Base-by-base conservation (phyloP, 2,797 vertebrate genomes). In the Eutrigla gurnardus region DNA sequence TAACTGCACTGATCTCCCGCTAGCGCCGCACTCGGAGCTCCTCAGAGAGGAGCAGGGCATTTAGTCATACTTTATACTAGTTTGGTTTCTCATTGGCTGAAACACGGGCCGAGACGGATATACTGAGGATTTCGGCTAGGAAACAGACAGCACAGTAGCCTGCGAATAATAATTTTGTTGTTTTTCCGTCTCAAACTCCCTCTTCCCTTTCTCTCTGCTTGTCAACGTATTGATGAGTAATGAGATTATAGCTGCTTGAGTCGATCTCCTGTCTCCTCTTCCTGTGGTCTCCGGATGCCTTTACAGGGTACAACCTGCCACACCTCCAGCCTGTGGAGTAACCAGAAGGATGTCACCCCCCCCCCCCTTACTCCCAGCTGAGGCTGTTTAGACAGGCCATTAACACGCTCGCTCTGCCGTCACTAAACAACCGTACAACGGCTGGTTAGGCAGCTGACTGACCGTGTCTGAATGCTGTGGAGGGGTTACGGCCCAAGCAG, bases 1-100 rank as follows among this genome's bases (percentile, higher is more conserved):
- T 61, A 91, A 89, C 90, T 91, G 87, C 91, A 94, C 92, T 93
- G 90, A 95, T 95, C 92, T 91, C 87, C 89, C 82, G 88, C 91
- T 91, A 89, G 93, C 93, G 87, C 77, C 91, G 86, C 88, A 81
- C 89, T 92, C 91, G 50, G 77, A 86, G 91, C 87, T 93, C 93
- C 91, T 87, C 45, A 15, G 90, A 93, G 93, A 93, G 81, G 67
- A 79, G 83, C 85, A 72, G 87, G 84, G 87, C 85, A 89, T 92
- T 93, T 90, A 92, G 90, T 93, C 90, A 84, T 89, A 92, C 86
- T 92, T 92, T 91, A 92, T 83, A 83, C 85, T 60, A 85, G 84
- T 90, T 91, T 91, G 82, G 84, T 90, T 84, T 79, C 85, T 91
- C 88, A 81, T 85, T 71, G 91, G 88, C 83, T 80, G 64, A 87